A percentile compares a stretch with the other conserved stretches of the same genome.
Evolutionary conservation across 2,888 invertebrate species (phyloP).

Genomic region (Chrysodeixis includens): DNA sequence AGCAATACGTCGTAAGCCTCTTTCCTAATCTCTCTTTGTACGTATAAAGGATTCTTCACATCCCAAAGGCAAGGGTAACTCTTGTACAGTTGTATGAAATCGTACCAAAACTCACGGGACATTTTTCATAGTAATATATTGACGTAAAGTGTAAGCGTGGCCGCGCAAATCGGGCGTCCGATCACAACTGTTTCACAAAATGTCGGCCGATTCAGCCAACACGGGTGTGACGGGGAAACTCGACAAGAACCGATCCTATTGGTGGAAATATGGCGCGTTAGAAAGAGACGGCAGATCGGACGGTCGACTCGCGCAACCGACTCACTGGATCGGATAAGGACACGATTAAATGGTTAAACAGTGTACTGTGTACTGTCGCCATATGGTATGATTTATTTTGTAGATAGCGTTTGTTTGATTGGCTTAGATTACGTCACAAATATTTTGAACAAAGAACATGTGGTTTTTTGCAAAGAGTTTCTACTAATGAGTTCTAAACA

Average conservation of each 20-base stretch:
- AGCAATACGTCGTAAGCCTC: constrained; percentile 37
- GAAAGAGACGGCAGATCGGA: constrained; percentile 40
- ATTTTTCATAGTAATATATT: no score
- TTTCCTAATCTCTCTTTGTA: constrained; percentile 19
- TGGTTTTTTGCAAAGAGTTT: background rate
- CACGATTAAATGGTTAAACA: constrained; percentile 19
- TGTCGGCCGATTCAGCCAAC: constrained; percentile 32
- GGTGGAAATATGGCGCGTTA: constrained; percentile 25
- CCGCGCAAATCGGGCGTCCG: constrained; percentile 31
- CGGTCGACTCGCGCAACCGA: constrained; percentile 26
- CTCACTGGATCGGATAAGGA: constrained; percentile 5
- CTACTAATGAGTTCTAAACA: background rate
- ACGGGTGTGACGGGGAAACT: constrained; percentile 8
- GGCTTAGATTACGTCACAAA: background rate
- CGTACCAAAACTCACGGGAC: constrained; percentile 47
- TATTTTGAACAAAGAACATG: background rate
- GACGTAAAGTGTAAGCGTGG: constrained; percentile 3
- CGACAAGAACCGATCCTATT: constrained; percentile 6
- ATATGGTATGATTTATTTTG: background rate
- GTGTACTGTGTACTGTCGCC: constrained; percentile 8
- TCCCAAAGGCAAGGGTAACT: constrained; percentile 46
- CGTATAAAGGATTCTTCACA: constrained; percentile 28
- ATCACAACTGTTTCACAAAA: constrained; percentile 39
- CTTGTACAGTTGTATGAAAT: constrained; percentile 39
- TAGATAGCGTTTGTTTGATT: constrained; percentile 11